phyloP scores from a whole-genome alignment of 2,797 vertebrate genomes.

The Saxicola maurus region DNA sequence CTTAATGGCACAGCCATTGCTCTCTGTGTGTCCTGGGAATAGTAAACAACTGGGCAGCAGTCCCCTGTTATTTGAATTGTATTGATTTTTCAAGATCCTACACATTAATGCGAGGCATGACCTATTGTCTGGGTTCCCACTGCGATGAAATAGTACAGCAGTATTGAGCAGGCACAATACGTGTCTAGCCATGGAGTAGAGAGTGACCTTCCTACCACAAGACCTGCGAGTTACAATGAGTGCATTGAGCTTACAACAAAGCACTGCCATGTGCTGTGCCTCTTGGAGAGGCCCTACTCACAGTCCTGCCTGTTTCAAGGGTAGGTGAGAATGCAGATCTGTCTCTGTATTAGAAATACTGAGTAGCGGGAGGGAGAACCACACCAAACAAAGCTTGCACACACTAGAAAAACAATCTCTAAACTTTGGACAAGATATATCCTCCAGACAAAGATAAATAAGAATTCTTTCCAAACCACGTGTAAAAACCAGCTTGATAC shows the following conservation, averaged over 20 bases:
- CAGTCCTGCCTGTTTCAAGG: neutral
- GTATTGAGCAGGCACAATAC: neutral
- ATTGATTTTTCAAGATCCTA: conserved; percentile 22
- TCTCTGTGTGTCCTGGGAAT: neutral
- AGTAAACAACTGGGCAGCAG: neutral
- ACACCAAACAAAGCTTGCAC: neutral
- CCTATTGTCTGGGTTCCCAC: neutral
- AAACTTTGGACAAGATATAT: neutral
- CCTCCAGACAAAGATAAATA: neutral
- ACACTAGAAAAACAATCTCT: neutral
- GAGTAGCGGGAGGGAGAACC: neutral
- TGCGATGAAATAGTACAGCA: neutral
- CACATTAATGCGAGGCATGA: conserved; percentile 5
- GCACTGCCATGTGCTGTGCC: neutral
- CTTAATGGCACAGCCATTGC: neutral
- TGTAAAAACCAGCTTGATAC: neutral
- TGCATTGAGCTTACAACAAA: neutral
- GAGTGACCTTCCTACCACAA: neutral
- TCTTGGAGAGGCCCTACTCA: neutral
- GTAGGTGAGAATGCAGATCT: neutral
- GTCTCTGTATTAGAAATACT: neutral
- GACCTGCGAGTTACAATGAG: neutral
- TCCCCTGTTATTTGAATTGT: neutral
- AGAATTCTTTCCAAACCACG: neutral
- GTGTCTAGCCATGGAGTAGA: neutral